Evolutionary conservation across 2,113 vertebrate species (phyloP).

Genomic region (Nettapus auritus): DNA sequence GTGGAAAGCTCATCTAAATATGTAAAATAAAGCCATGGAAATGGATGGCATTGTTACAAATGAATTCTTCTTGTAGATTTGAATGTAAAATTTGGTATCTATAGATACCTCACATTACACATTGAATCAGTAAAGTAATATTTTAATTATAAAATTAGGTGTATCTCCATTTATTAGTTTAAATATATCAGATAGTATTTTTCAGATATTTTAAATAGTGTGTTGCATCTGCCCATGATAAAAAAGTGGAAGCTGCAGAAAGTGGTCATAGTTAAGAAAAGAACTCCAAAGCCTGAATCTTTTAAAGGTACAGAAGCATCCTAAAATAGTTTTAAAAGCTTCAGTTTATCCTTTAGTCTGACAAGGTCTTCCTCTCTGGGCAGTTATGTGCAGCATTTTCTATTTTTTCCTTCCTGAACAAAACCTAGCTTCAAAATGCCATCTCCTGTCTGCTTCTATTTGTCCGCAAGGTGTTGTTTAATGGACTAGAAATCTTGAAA

Average conservation of each 20-base stretch:
- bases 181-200: background rate
- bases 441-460: background rate
- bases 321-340: background rate
- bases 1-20: background rate
- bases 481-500: slow-evolving; percentile 34
- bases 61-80: background rate
- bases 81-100: background rate
- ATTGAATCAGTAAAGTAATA: background rate
- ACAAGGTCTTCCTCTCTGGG: background rate
- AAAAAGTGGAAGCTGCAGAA: background rate
- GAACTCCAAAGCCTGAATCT: background rate
- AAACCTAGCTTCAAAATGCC: background rate
- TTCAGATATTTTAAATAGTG: background rate
- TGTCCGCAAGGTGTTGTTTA: background rate
- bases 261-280: background rate
- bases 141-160: background rate
- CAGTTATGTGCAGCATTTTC: background rate
- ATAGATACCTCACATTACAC: background rate
- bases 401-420: background rate
- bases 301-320: background rate
- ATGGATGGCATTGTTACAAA: background rate
- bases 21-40: background rate
- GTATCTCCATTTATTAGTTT: background rate
- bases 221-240: background rate
- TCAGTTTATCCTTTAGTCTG: background rate